Base-by-base conservation (phyloP, 2,888 invertebrate species). In the Rosalia funebris region DNA sequence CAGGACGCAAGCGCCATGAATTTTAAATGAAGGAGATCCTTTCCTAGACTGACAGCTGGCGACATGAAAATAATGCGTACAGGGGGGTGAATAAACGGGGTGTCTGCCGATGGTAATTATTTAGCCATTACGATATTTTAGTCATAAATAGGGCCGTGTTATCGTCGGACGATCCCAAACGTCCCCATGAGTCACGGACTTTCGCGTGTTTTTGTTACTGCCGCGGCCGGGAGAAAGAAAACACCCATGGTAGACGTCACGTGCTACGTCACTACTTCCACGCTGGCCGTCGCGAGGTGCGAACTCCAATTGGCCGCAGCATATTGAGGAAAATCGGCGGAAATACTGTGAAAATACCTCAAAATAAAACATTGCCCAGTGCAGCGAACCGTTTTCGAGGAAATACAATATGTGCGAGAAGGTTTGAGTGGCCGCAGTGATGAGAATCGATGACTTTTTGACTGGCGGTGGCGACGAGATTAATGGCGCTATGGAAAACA, bases 251-350 rank as follows among this genome's bases (percentile, higher is more conserved):
- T 25, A 10, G 37, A 25, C 44, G 12, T 17, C 50, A 41, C 12
- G 39, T 50, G 39, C n/a, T 87, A 87, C 87, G 88, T 86, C 84
- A 85, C 83, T 84, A 83, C 77, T 86, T 87, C 87, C 88, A 88
- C 88, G 87, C 85, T 86, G 87, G 87, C 87, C 84, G 82, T 82
- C 79, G n/a, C 79, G 77, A 68, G 65, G 55, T 55, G 50, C 52
- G 47, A 56, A 57, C 54, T 63, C 56, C 20, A 62, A n/a, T n/a
- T n/a, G n/a, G n/a, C n/a, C n/a, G 63, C 64, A 57, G 46, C 54
- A 47, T 48, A 63, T 42, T 53, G 45, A 41, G 63, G 48, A 61
- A 68, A 62, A 60, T 68, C 39, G 42, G 46, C 34, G 41, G 19
- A 57, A 57, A 54, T 59, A 41, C 41, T 32, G 57, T 39, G 59